Evolutionary conservation across 2,797 vertebrate genomes (phyloP), one percentile per base, ranked within the genome.

Genomic region (Varecia variegata): DNA sequence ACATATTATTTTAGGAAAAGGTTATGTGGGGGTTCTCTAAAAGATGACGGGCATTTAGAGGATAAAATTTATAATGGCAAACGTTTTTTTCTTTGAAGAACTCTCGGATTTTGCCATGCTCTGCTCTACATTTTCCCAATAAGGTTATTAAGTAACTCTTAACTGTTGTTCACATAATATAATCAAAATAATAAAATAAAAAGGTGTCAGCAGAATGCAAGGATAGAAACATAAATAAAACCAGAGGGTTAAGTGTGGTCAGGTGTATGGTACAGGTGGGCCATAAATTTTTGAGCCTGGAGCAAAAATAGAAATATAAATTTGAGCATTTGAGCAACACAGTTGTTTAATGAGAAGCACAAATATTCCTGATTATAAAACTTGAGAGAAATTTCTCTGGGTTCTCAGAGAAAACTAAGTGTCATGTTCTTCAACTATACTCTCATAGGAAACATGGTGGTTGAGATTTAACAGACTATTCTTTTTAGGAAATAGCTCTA

Each of bases 311-410:
- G 35, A 95, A 81, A 87, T 80, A 87, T 20, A 38, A 58, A 70
- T 32, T 71, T 67, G 65, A 87, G 27, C 30, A 84, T 70, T 56
- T 68, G 60, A 82, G 27, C 35, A 88, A 45, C 12, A 40, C 7
- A 43, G 12, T 56, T 85, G 12, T 90, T 88, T 56, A 54, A 50
- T 43, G 52, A 79, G 47, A 86, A 77, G 21, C 43, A 62, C 32
- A 88, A 76, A 93, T 58, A 85, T 73, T 93, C 32, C 54, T 65
- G 9, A 73, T 76, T 74, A 45, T 88, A 81, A 90, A 92, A 76
- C 43, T 56, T n/a, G 21, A 90, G 43, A 83, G 12, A 79, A 25
- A 74, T 80, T 79, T 65, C 21, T 87, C 38, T 93, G 40, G 52
- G 13, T 94, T 94, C 80, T 94, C 71, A 80, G 50, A 54, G 84